These are phyloP conservation scores for Euwallacea similis DNA, from an alignment of 1,140 invertebrate genomes.

Conservation along the genomic window DNA sequence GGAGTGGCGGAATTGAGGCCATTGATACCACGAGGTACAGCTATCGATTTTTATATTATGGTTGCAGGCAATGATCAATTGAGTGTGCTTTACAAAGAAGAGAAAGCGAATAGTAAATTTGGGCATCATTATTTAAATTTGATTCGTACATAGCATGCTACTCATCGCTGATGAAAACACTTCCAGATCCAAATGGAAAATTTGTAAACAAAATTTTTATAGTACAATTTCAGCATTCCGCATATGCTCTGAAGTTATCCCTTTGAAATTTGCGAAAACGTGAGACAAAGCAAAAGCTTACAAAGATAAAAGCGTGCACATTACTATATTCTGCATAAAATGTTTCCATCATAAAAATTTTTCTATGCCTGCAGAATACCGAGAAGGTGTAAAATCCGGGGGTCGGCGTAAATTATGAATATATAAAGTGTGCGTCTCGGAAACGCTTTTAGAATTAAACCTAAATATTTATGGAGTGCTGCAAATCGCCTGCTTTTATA, in stretches of 20 bases:
- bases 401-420: constrained; percentile 44
- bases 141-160: no score
- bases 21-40: no score
- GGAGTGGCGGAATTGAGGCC: no score
- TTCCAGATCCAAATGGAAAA: no score
- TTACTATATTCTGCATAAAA: constrained; percentile 22
- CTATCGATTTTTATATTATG: no score
- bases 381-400: constrained; percentile 29
- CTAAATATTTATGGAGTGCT: constrained; percentile 55
- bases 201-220: no score
- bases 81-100: no score
- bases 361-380: constrained; percentile 27
- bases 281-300: constrained; percentile 5
- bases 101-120: no score
- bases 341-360: constrained; percentile 26
- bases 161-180: no score
- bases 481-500: constrained; percentile 55
- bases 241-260: background rate
- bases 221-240: no score
- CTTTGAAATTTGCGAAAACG: background rate
- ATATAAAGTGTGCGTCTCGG: constrained; percentile 53
- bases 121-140: no score
- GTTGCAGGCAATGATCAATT: no score
- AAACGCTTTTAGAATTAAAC: constrained; percentile 54
- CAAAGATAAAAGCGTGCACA: constrained; percentile 6